These are phyloP conservation scores for Dinoponera quadriceps DNA, from an alignment of 1,140 invertebrate species.

Conservation along the genomic window DNA sequence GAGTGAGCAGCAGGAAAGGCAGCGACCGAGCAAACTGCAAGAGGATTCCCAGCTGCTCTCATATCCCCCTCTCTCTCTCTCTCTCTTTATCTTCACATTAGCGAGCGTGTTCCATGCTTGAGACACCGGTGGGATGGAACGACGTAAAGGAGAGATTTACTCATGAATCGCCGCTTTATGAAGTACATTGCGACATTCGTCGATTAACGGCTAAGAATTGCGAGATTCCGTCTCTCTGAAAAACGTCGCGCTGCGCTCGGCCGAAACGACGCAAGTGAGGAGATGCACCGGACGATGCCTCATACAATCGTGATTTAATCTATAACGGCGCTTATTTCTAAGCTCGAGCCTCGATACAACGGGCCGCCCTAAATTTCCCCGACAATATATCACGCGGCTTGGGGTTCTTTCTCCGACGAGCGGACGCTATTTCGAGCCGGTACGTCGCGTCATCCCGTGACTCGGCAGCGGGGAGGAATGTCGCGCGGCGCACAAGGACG, in stretches of 20 bases:
- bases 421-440: not conserved
- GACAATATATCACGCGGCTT: not conserved
- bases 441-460: not conserved
- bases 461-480: slow-evolving; percentile 6
- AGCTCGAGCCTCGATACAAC: not conserved
- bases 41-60: slow-evolving; percentile 38
- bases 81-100: not conserved
- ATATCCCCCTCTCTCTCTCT: not conserved
- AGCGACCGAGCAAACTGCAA: slow-evolving; percentile 25
- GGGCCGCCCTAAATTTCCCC: not conserved
- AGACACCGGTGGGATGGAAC: not conserved
- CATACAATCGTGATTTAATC: too few relatives aligned
- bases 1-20: slow-evolving; percentile 29
- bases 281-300: too few relatives aligned
- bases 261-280: too few relatives aligned
- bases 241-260: not conserved
- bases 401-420: not conserved
- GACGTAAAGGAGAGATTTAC: slow-evolving; percentile 14
- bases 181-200: not conserved
- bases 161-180: slow-evolving; percentile 8
- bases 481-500: not conserved
- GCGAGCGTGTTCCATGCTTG: slow-evolving; percentile 5
- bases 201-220: not conserved
- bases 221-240: not conserved
- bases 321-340: too few relatives aligned